phyloP scores from a whole-genome alignment of 2,113 vertebrate genomes.

The Paratilapia polleni region DNA sequence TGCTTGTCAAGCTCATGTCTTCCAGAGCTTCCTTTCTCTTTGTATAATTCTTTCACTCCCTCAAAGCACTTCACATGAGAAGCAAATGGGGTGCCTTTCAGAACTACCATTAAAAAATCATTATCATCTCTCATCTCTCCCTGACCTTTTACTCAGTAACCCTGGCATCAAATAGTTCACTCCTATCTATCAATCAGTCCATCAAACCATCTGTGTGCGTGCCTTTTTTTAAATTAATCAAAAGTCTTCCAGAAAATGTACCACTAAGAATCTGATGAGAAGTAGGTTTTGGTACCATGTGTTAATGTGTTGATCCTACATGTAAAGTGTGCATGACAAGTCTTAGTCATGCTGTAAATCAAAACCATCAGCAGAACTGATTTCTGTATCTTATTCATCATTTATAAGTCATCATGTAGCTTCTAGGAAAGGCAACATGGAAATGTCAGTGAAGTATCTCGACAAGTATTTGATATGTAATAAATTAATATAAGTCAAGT shows the following conservation, averaged over 20 bases:
- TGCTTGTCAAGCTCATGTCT: slow-evolving; percentile 17
- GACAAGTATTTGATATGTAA: not conserved
- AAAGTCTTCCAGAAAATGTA: no score
- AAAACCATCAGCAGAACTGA: not conserved
- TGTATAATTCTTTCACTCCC: not conserved
- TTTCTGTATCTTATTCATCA: not conserved
- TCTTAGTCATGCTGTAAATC: not conserved
- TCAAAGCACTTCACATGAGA: slow-evolving; percentile 29
- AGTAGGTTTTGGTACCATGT: no score
- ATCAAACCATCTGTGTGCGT: not conserved
- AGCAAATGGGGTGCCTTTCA: slow-evolving; percentile 40
- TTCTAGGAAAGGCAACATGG: not conserved
- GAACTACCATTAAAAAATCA: slow-evolving; percentile 58
- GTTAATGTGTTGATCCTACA: not conserved
- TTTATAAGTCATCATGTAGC: not conserved
- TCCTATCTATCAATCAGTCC: slow-evolving; percentile 29
- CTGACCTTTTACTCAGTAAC: slow-evolving; percentile 53
- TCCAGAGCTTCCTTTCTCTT: not conserved
- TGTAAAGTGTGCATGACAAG: not conserved
- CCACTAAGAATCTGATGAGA: no score
- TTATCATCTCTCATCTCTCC: slow-evolving; percentile 59
- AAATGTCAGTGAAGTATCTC: not conserved
- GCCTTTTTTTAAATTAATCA: no score
- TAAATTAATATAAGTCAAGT: no score
- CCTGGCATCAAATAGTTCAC: slow-evolving; percentile 35